These are phyloP conservation scores for Dascillus cervinus DNA, from an alignment of 2,888 invertebrate genomes.

Conservation along the genomic window DNA sequence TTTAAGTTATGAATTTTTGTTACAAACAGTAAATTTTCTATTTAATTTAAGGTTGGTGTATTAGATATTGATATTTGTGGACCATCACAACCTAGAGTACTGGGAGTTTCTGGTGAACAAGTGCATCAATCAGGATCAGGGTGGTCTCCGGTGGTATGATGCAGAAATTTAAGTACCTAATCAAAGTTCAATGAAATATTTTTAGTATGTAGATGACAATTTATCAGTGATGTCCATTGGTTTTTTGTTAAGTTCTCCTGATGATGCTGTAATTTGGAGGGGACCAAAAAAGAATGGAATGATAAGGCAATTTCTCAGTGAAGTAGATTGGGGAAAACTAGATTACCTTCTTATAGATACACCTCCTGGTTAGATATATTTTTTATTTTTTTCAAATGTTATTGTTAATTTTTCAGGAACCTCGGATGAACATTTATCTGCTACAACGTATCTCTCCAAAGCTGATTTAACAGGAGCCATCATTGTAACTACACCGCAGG, in stretches of 20 bases:
- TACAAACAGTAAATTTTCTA: not conserved
- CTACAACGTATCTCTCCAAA: slow-evolving; percentile 62
- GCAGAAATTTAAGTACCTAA: no score
- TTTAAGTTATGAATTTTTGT: no score
- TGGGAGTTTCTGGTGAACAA: slow-evolving; percentile 86
- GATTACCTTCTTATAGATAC: slow-evolving; percentile 90
- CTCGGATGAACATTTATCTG: slow-evolving; percentile 91
- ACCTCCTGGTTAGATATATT: slow-evolving; percentile 65
- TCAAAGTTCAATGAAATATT: not conserved
- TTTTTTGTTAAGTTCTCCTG: slow-evolving; percentile 75
- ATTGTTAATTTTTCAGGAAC: slow-evolving; percentile 48
- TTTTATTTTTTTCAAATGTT: not conserved
- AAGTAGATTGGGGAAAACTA: slow-evolving; percentile 91
- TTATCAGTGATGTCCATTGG: slow-evolving; percentile 96
- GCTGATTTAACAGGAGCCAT: slow-evolving; percentile 70
- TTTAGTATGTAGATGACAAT: slow-evolving; percentile 84
- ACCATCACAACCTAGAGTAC: slow-evolving; percentile 90
- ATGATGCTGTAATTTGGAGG: slow-evolving; percentile 98
- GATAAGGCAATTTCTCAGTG: slow-evolving; percentile 90
- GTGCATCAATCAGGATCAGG: slow-evolving; percentile 95
- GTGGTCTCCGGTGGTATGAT: slow-evolving; percentile 91
- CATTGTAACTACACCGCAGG: slow-evolving; percentile 94
- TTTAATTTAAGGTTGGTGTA: slow-evolving; percentile 67
- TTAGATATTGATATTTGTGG: slow-evolving; percentile 98
- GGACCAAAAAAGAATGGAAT: slow-evolving; percentile 98